Evolutionary conservation across 2,113 vertebrate genomes (phyloP), one percentile per base, ranked within the genome.

Genomic region (Picathartes gymnocephalus): DNA sequence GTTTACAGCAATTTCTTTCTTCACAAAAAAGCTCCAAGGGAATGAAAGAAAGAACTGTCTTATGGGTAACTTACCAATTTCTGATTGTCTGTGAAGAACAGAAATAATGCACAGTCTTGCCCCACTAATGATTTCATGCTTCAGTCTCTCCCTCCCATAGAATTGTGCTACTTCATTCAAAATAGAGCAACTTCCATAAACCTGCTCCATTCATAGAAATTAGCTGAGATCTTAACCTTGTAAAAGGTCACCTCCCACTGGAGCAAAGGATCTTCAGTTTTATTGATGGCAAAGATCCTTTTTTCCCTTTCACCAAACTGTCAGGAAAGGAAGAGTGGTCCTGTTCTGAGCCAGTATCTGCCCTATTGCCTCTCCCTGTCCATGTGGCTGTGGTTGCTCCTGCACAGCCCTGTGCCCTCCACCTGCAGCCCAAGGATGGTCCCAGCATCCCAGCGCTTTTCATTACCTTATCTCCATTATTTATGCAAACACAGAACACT

Each of bases 401-500:
- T 37, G 33, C 87, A 44, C 45, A 64, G 73, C 13, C 2, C 84
- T 50, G 7, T 50, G 54, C 37, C 54, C 86, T 84, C 68, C 0
- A 4, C 77, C 81, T 81, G 57, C 61, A 86, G 71, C 54, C 60
- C 6, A 2, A 81, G 81, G 68, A 77, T n/a, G 48, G 54, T 86
- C 88, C 91, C 87, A 96, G 81, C 66, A 77, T 61, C 86, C 84
- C 50, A 71, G 48, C 60, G 48, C 84, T 88, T 97, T 96, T 96
- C 83, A 93, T 96, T 94, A 69, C 80, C 79, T 92, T 88, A 92
- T 92, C 82, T 92, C 64, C 47, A 45, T 90, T 81, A 81, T 81
- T 93, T 88, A 91, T 88, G 87, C 81, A 96, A 96, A 93, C 42
- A 42, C 86, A 92, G 92, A 86, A 81, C 85, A 73, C 50, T 96